Percentiles rank a stretch among this genome's conserved stretches.
phyloP scores from a whole-genome alignment of 2,113 vertebrate genomes.

The Bombycilla garrulus region DNA sequence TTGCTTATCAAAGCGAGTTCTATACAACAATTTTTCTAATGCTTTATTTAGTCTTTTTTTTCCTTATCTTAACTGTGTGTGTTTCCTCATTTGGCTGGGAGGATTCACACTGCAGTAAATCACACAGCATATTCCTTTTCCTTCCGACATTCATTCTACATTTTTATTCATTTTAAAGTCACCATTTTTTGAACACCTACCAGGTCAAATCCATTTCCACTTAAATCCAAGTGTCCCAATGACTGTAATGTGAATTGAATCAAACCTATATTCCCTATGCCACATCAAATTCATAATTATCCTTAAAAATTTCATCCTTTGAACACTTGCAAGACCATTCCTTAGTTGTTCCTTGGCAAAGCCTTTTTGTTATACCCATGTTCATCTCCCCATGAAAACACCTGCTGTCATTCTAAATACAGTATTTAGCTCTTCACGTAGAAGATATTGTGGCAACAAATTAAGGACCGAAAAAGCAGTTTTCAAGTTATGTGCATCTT shows the following conservation, averaged over 20 bases:
- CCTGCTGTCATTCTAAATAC: slow-evolving; percentile 17
- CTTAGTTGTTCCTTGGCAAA: not conserved
- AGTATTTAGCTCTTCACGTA: not conserved
- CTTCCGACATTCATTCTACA: not conserved
- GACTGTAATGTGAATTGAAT: not conserved
- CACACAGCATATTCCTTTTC: not conserved
- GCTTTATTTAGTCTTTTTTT: not conserved
- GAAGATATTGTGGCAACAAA: not conserved
- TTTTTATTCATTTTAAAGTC: not conserved
- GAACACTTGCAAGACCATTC: not conserved
- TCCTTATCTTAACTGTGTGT: not conserved
- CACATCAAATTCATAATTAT: not conserved
- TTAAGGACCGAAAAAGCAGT: not conserved
- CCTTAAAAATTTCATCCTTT: not conserved
- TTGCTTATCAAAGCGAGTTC: not conserved
- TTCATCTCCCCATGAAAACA: not conserved
- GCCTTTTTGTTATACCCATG: not conserved
- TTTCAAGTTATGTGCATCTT: not conserved
- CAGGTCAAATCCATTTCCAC: not conserved
- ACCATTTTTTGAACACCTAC: not conserved
- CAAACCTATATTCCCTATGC: not conserved
- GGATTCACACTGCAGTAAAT: not conserved
- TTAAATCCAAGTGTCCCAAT: not conserved
- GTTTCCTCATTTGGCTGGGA: not conserved
- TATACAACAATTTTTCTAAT: not conserved